Base-by-base conservation (phyloP, 1,140 invertebrate genomes). In the Drosophila navojoa region DNA sequence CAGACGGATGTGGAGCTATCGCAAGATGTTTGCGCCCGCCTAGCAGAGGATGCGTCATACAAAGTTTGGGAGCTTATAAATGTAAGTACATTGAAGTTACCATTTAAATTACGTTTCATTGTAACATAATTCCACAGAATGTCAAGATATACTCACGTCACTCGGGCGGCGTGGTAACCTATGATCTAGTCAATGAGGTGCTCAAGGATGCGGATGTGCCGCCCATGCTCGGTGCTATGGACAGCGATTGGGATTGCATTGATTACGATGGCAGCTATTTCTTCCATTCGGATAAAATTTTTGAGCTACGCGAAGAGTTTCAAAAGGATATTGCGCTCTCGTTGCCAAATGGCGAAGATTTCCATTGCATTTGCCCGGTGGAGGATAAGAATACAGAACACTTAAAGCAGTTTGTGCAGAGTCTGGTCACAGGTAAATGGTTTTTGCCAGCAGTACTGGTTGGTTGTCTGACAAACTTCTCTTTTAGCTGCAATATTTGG, bases 1-100 rank as follows among this genome's bases (percentile, higher is more conserved):
- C 89, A 90, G 58, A 91, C 89, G n/a, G 90, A 92, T 61, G 79
- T 86, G 13, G 91, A 92, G 15, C 55, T 92, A 10, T 87, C 85
- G 0, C 76, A 87, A 40, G 91, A 92, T 42, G 90, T 92, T 13
- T 92, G 82, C 44, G 61, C 90, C 0, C 77, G 78, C 1, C 58
- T 92, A 4, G 91, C 91, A 0, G 91, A 92, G 55, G 91, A 92
- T 76, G 91, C 80, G 3, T 91, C 91, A 32, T 92, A 92, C 60
- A 92, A 92, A 71, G 42, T 92, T 7, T 92, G 91, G 91, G 91
- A 92, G 55, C 57, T 92, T 6, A 79, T 91, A 6, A 92, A 92
- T 76, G 91, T 92, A 67, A 15, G 29, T 35, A 25, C 22, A 2
- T 45, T 11, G 54, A 1, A 1, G n/a, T 3, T 4, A 0, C 7